Base-by-base conservation (phyloP, 1,140 invertebrate genomes). In the Rhyacophila brunnea region DNA sequence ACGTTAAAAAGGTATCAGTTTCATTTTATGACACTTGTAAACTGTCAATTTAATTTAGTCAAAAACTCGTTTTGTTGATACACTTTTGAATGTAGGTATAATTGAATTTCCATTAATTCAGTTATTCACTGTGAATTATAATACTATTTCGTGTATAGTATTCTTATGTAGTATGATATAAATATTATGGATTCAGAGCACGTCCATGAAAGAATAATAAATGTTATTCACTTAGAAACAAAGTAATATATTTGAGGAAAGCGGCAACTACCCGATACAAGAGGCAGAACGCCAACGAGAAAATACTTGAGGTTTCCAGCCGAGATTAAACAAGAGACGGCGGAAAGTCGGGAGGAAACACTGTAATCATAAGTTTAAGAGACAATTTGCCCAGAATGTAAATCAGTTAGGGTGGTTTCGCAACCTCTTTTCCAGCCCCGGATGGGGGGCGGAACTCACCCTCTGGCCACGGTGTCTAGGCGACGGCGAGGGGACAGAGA, bases 371-470 rank as follows among this genome's bases (percentile, higher is more conserved):
- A 57, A 49, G 34, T 47, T 49, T 42, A 57, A 58, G 55, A 50
- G 55, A 58, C 55, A 58, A 58, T 58, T 58, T 58, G 46, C 20
- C 47, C 38, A 47, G 55, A 58, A 58, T 58, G 55, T 58, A 58
- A 58, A 58, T 58, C 55, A 58, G 54, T 48, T 45, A 58, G 47
- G 42, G 42, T 50, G 49, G 45, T 55, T 43, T 48, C 23, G 23
- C 23, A 28, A 10, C 45, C 34, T 45, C 46, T 15, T 17, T 28
- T 45, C 20, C 52, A 9, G 6, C 7, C 32, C 32, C 11, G 17
- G 14, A 44, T 6, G 40, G 49, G 23, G 6, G 15, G 50, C 11
- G 23, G 23, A 28, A 5, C 23, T 28, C 23, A 9, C 23, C 23
- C 40, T 18, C 51, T 10, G n/a, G 48, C 32, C 32, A 7, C 10